These are phyloP conservation scores for Rhipidura dahli DNA, from an alignment of 2,113 vertebrate species.

Conservation along the genomic window DNA sequence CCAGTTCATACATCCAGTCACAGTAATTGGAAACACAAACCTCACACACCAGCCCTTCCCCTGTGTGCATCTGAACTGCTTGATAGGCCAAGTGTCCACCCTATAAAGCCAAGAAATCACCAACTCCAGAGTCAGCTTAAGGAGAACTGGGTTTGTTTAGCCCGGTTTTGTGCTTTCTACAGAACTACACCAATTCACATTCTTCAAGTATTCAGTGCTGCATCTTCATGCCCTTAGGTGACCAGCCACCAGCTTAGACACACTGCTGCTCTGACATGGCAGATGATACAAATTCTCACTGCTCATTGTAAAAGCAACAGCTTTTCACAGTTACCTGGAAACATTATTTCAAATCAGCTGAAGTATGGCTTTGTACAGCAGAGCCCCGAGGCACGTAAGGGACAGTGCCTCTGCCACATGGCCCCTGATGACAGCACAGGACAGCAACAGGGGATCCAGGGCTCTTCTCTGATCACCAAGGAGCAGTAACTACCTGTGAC, in stretches of 20 bases:
- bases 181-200: not conserved
- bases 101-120: not conserved
- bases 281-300: not conserved
- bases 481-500: not conserved
- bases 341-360: not conserved
- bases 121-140: not conserved
- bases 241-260: not conserved
- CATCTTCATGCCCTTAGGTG: not conserved
- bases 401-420: not conserved
- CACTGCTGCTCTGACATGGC: not conserved
- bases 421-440: not conserved
- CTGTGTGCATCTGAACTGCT: not conserved
- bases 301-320: not conserved
- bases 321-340: conserved; percentile 14
- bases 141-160: not conserved
- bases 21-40: not conserved
- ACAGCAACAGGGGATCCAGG: not conserved
- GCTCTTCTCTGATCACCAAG: not conserved
- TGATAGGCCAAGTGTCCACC: not conserved
- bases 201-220: not conserved
- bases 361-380: not conserved
- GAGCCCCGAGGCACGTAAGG: not conserved
- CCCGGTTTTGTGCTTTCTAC: not conserved
- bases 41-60: not conserved
- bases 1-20: not conserved